phyloP scores from a whole-genome alignment of 2,113 vertebrate genomes.

The Poeciliopsis occidentalis region DNA sequence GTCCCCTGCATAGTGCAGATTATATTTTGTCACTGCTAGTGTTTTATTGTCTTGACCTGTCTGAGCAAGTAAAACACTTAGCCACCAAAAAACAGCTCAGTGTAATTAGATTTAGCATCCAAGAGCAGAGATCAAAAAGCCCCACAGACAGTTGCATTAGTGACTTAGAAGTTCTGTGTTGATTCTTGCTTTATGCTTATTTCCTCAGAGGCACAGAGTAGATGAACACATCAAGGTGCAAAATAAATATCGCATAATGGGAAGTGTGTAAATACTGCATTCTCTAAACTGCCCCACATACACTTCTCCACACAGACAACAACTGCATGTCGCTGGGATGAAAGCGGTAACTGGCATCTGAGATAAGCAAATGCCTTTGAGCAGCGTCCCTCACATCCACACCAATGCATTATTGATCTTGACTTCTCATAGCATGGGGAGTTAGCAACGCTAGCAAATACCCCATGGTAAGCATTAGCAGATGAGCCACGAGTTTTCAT shows the following conservation, averaged over 20 bases:
- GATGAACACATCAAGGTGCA: constrained; percentile 78
- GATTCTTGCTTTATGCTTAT: constrained; percentile 62
- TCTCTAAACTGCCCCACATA: constrained; percentile 55
- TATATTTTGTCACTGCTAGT: constrained; percentile 1
- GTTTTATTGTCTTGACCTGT: constrained; percentile 19
- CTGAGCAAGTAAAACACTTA: constrained; percentile 7
- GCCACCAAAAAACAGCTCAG: constrained; percentile 1
- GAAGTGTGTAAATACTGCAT: constrained; percentile 74
- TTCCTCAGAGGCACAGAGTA: constrained; percentile 59
- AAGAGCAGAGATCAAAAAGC: constrained; percentile 24
- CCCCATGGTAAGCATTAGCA: constrained; percentile 54
- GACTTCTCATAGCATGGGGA: constrained; percentile 66
- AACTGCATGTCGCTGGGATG: constrained; percentile 66
- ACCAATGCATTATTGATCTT: constrained; percentile 82
- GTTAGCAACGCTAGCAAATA: constrained; percentile 61
- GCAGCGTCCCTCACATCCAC: constrained; percentile 75
- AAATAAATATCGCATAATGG: constrained; percentile 72
- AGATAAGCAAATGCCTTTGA: constrained; percentile 80
- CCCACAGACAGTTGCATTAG: constrained; percentile 36
- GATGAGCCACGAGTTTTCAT: constrained; percentile 61
- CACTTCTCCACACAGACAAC: constrained; percentile 42
- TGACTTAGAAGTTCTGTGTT: constrained; percentile 58
- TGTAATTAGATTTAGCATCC: constrained; percentile 36
- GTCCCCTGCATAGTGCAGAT: no score
- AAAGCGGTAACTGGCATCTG: constrained; percentile 78